A percentile compares a stretch with the other conserved stretches of the same genome.
These are phyloP conservation scores for Vireo griseus DNA, from an alignment of 2,797 vertebrate genomes.

Conservation along the genomic window DNA sequence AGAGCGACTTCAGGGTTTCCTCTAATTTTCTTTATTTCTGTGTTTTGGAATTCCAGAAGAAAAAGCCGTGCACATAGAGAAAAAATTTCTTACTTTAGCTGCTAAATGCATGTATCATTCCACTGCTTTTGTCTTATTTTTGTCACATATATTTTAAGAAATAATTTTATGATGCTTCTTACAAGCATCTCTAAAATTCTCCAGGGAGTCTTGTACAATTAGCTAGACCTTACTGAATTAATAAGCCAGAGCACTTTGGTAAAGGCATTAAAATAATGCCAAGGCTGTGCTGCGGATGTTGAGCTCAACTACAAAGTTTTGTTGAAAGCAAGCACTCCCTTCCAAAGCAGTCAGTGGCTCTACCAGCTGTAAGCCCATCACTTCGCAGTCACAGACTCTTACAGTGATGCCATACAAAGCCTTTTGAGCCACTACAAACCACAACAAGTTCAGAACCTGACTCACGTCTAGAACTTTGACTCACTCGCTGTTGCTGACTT, in stretches of 20 bases:
- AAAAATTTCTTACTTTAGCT: neutral
- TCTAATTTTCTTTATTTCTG: neutral
- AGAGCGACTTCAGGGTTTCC: neutral
- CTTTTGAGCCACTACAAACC: constrained; percentile 36
- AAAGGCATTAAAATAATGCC: neutral
- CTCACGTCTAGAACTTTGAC: constrained; percentile 6
- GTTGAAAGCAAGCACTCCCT: neutral
- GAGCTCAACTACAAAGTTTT: neutral
- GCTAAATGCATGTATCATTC: neutral
- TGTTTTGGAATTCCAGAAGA: neutral
- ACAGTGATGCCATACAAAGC: neutral
- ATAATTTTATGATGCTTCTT: neutral
- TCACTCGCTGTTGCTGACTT: neutral
- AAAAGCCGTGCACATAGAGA: neutral
- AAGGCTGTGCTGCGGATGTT: neutral
- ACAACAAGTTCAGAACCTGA: constrained; percentile 38
- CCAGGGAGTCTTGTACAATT: neutral
- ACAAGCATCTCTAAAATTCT: neutral
- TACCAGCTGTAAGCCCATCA: neutral
- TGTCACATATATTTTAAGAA: neutral
- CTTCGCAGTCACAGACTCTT: neutral
- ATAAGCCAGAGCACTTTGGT: neutral
- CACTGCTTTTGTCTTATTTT: neutral
- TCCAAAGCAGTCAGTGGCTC: neutral
- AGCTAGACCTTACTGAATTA: neutral